A percentile compares a stretch with the other conserved stretches of the same genome.
Evolutionary conservation across 2,113 vertebrate genomes (phyloP).

Genomic region (Saccopteryx bilineata): DNA sequence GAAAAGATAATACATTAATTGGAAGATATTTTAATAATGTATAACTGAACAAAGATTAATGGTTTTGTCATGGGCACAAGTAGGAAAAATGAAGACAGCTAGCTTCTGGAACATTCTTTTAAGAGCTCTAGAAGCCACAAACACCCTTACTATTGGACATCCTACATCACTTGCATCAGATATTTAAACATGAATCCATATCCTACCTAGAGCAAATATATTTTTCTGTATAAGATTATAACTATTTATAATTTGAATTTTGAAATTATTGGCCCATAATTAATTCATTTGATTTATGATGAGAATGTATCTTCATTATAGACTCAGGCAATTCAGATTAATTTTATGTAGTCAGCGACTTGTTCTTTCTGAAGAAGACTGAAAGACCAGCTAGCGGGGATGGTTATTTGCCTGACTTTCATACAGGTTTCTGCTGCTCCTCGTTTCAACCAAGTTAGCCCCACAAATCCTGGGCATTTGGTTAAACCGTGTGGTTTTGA

Average conservation of each 20-base stretch:
- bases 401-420: not conserved
- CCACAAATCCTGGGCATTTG: conserved; percentile 33
- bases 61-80: not conserved
- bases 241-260: conserved; percentile 6
- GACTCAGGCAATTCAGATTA: not conserved
- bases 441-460: conserved; percentile 22
- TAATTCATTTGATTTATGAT: not conserved
- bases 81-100: not conserved
- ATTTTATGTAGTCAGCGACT: not conserved
- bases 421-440: not conserved
- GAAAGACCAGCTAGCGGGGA: not conserved
- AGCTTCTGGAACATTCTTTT: not conserved
- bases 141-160: not conserved
- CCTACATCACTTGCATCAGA: not conserved
- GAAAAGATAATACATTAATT: not conserved
- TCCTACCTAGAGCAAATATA: not conserved
- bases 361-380: not conserved
- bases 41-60: not conserved
- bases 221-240: conserved; percentile 18
- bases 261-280: not conserved
- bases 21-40: conserved; percentile 37
- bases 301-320: not conserved
- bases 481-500: conserved; percentile 3
- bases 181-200: not conserved
- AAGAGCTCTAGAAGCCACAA: not conserved